Conservation (phyloP, 35 echinoderm and acorn worm species). For the Nesometra sesokonis region DNA sequence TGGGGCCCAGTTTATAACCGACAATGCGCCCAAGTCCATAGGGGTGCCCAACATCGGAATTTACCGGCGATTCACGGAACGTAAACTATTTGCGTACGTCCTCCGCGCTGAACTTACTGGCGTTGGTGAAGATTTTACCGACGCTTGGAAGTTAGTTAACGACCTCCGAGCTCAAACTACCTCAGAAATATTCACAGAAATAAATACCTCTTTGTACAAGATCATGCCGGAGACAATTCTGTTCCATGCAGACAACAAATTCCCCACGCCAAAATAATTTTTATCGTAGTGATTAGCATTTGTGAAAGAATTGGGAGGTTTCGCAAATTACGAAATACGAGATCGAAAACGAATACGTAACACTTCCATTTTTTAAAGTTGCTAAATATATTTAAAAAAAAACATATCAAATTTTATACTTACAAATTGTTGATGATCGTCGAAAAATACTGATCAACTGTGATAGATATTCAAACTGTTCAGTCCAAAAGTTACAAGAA, state of each 20-base stretch:
- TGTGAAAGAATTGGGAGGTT: too few species aligned
- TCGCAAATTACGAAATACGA: too few species aligned
- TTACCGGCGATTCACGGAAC: slow-evolving; percentile 15
- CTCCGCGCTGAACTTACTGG: slow-evolving; percentile 20
- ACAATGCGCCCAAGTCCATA: slow-evolving; percentile 23
- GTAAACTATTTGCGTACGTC: slow-evolving; percentile 12
- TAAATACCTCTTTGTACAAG: slow-evolving; percentile 10
- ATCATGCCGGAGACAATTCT: slow-evolving; percentile 7
- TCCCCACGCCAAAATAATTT: neutral
- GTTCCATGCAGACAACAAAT: slow-evolving; percentile 1
- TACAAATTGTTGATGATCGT: too few species aligned
- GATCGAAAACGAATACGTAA: too few species aligned
- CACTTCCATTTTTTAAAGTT: too few species aligned
- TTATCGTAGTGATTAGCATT: too few species aligned
- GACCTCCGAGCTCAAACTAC: neutral
- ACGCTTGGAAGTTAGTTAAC: slow-evolving; percentile 9
- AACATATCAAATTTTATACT: too few species aligned
- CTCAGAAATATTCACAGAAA: neutral
- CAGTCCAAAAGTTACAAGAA: too few species aligned
- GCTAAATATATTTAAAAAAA: too few species aligned
- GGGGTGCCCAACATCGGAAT: slow-evolving; percentile 16
- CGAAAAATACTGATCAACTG: too few species aligned
- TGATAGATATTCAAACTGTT: too few species aligned
- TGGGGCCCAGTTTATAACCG: slow-evolving; percentile 22
- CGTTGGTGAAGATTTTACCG: neutral